Conservation (phyloP, 1,140 invertebrate species). For the Calephelis nemesis region DNA sequence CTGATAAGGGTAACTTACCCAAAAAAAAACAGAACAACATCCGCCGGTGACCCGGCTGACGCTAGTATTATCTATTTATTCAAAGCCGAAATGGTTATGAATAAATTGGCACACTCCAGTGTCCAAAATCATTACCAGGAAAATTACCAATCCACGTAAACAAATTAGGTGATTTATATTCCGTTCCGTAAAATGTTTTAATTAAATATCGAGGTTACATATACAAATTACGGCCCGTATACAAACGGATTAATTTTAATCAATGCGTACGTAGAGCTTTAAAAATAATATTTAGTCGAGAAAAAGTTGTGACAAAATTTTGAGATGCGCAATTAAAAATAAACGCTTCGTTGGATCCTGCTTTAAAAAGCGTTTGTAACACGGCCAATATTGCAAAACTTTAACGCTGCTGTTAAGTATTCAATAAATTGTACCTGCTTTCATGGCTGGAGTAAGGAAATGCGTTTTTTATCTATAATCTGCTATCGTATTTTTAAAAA, state of each 20-base stretch:
- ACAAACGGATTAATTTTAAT: conserved; percentile 23
- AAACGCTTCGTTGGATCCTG: conserved; percentile 34
- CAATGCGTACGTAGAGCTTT: conserved; percentile 20
- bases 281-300: conserved; percentile 23
- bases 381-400: conserved; percentile 25
- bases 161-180: conserved; percentile 23
- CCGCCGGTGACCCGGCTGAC: no score
- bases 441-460: neutral
- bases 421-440: conserved; percentile 16
- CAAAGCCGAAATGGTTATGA: no score
- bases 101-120: no score
- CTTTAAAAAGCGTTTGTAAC: conserved; percentile 25
- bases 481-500: no score
- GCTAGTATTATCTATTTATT: no score
- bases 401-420: conserved; percentile 14
- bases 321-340: conserved; percentile 48
- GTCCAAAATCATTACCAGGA: neutral
- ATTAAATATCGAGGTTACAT: conserved; percentile 20
- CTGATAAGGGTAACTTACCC: no score
- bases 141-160: conserved; percentile 4
- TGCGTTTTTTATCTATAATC: no score
- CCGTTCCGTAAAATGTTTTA: conserved; percentile 19
- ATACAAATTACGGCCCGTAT: conserved; percentile 12
- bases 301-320: conserved; percentile 42
- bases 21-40: no score